Evolutionary conservation across 2,888 invertebrate species (phyloP).

Genomic region (Xestia rhomboidea): DNA sequence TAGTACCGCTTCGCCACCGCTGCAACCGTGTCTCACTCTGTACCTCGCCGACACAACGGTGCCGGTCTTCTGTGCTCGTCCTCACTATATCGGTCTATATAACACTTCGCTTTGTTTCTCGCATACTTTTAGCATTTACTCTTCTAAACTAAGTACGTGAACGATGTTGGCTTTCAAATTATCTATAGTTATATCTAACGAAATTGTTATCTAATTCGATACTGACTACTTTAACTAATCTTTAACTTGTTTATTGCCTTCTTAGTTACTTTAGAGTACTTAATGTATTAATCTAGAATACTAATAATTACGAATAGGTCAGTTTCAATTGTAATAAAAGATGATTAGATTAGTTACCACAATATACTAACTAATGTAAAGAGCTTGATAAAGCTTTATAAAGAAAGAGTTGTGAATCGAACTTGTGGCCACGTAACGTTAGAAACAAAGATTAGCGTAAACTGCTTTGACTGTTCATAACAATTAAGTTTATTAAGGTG

Average conservation of each 20-base stretch:
- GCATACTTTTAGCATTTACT: constrained; percentile 74
- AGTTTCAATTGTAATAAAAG: constrained; percentile 78
- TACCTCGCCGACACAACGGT: constrained; percentile 62
- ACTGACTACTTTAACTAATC: constrained; percentile 73
- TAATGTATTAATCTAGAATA: constrained; percentile 76
- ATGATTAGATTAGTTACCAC: constrained; percentile 79
- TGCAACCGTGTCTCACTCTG: constrained; percentile 51
- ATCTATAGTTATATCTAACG: constrained; percentile 67
- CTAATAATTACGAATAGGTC: constrained; percentile 72
- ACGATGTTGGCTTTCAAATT: constrained; percentile 75
- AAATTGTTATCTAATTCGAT: constrained; percentile 75
- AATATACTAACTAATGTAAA: constrained; percentile 86
- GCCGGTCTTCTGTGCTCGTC: constrained; percentile 73
- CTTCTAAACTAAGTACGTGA: constrained; percentile 73
- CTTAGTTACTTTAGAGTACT: constrained; percentile 73
- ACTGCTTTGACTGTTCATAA: constrained; percentile 83
- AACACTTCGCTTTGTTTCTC: constrained; percentile 85
- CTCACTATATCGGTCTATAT: constrained; percentile 82
- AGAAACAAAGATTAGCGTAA: constrained; percentile 83
- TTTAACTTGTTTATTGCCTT: constrained; percentile 82
- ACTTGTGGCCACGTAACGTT: constrained; percentile 89
- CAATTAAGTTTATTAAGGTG: constrained; percentile 77
- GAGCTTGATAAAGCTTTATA: constrained; percentile 90
- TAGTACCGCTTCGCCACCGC: constrained; percentile 67
- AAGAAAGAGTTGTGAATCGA: constrained; percentile 90